phyloP scores from a whole-genome alignment of 1,140 invertebrate genomes.

The Megathymus violae region DNA sequence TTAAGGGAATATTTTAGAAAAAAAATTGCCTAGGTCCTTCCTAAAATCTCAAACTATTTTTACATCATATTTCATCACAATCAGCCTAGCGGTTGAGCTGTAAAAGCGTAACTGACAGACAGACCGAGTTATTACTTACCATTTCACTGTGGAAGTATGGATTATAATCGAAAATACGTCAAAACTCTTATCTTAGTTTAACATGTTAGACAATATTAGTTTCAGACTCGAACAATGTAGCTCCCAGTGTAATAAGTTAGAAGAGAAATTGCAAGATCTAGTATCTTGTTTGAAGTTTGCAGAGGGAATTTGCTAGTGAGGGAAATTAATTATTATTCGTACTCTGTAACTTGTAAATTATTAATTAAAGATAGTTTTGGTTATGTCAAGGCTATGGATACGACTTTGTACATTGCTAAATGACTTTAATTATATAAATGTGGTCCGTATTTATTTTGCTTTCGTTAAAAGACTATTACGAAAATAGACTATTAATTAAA shows the following conservation, averaged over 20 bases:
- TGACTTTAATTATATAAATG: too few relatives aligned
- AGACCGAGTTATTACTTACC: too few relatives aligned
- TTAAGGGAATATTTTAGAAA: too few relatives aligned
- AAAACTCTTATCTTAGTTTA: not conserved
- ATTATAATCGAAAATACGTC: not conserved
- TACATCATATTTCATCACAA: not conserved
- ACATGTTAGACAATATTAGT: constrained; percentile 21
- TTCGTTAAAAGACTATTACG: too few relatives aligned
- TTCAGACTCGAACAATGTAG: constrained; percentile 14
- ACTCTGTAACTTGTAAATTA: constrained; percentile 1
- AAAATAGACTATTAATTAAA: too few relatives aligned
- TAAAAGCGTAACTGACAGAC: too few relatives aligned
- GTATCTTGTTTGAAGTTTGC: constrained; percentile 14
- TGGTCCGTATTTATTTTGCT: too few relatives aligned
- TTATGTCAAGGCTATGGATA: not conserved
- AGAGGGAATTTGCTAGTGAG: not conserved
- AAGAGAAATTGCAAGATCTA: constrained; percentile 18
- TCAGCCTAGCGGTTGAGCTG: too few relatives aligned
- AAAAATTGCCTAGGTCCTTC: too few relatives aligned
- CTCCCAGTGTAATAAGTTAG: constrained; percentile 6
- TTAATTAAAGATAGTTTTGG: not conserved
- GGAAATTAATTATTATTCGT: constrained; percentile 14
- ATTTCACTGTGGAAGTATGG: too few relatives aligned
- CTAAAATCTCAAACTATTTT: too few relatives aligned
- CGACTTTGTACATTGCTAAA: not conserved